Evolutionary conservation across 1,140 invertebrate species (phyloP), one percentile per base, ranked within the genome.

Genomic region (Nylanderia fulva): DNA sequence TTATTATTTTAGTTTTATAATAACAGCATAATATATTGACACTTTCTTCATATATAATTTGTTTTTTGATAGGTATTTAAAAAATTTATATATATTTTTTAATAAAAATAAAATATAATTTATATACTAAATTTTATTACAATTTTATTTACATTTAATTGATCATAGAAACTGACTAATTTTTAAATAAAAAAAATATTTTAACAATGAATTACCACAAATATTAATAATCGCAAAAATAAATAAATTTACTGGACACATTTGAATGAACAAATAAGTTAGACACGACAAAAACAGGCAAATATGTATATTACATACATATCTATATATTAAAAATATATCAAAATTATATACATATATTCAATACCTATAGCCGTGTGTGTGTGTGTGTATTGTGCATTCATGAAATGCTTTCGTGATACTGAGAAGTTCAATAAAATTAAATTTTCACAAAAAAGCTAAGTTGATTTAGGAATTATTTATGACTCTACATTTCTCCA

Each of bases 391-490:
- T 21, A n/a, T 77, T 42, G 13, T n/a, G n/a, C 9, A 56, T 18
- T 69, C 21, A 13, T 29, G 18, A 56, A 42, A 68, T 56, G 29
- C 24, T 58, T 45, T 54, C 36, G 52, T 58, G 36, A 71, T 42
- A 80, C 21, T 39, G 13, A 29, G 29, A 71, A 15, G 6, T 60
- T 69, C 27, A 36, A 71, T 71, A 69, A 71, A 80, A 71, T 71
- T 69, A 69, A 69, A 80, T 56, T 39, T 80, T 24, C 21, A 13
- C 24, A 80, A 69, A 80, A 42, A 39, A 56, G 9, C 15, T 9
- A 4, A 13, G 11, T 58, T 21, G 13, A 52, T 29, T 36, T 39
- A 56, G 24, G 1, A 80, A 29, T 80, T 58, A 71, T 80, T 71
- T 58, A 71, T 60, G 24, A 39, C 39, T 71, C 39, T 79, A 52